These are phyloP conservation scores for Megalops cyprinoides DNA, from an alignment of 2,797 vertebrate genomes.

Conservation along the genomic window DNA sequence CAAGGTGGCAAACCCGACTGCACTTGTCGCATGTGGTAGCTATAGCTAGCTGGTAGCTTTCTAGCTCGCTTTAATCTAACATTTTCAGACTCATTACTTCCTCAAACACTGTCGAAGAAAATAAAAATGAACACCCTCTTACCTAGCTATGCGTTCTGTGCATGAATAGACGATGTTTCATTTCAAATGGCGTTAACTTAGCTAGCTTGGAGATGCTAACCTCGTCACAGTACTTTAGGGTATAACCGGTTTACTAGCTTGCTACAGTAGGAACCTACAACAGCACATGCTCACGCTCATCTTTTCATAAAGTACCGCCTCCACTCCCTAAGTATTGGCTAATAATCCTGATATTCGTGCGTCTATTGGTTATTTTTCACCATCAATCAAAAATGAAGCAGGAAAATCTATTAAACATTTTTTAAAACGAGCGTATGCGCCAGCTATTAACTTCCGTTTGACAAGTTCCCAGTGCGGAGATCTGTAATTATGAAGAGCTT, in stretches of 20 bases:
- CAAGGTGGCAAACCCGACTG: no score
- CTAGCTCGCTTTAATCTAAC: neutral
- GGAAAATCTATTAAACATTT: neutral
- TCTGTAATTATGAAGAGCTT: no score
- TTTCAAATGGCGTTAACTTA: neutral
- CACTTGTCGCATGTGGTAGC: no score
- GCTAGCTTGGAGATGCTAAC: neutral
- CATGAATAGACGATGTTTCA: neutral
- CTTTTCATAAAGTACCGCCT: no score
- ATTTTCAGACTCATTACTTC: neutral
- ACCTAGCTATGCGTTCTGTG: neutral
- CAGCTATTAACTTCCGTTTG: neutral
- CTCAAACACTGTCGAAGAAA: neutral
- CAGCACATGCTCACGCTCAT: no score
- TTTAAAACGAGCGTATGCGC: neutral
- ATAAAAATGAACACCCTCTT: no score
- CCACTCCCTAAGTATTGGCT: neutral
- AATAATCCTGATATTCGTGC: neutral
- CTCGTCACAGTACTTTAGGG: neutral
- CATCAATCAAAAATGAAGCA: neutral
- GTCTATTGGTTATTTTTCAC: neutral
- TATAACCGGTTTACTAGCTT: neutral
- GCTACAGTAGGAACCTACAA: no score
- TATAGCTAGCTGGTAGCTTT: neutral
- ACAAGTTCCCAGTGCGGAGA: no score